Conservation (phyloP, 2,113 vertebrate genomes). For the Tragelaphus scriptus region DNA sequence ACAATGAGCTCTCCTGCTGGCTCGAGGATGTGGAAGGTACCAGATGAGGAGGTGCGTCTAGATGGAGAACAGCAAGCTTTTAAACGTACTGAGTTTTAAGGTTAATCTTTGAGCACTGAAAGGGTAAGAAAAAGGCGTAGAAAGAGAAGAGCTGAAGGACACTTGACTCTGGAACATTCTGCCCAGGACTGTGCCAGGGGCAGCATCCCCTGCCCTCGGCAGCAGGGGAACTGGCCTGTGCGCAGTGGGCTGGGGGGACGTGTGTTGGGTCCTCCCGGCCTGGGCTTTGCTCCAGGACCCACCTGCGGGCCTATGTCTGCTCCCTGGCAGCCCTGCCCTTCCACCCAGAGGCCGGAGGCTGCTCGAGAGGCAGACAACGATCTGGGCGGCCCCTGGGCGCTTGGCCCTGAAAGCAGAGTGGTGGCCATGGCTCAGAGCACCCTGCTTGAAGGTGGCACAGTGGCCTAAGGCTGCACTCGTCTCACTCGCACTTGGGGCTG, state of each 20-base stretch:
- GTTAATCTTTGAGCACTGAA: not conserved
- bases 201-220: not conserved
- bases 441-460: not conserved
- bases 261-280: not conserved
- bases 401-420: not conserved
- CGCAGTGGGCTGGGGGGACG: rapidly evolving
- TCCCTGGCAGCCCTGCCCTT: rapidly evolving
- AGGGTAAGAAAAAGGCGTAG: not conserved
- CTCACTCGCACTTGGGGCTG: rapidly evolving
- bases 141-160: not conserved
- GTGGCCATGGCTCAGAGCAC: rapidly evolving
- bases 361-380: rapidly evolving
- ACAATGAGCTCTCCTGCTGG: rapidly evolving
- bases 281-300: not conserved
- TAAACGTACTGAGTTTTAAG: not conserved
- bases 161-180: not conserved
- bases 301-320: not conserved
- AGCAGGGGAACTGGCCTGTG: rapidly evolving
- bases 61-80: not conserved
- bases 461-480: not conserved
- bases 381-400: not conserved
- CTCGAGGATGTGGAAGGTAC: not conserved
- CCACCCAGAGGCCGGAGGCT: rapidly evolving
- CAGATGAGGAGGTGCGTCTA: not conserved
- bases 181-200: not conserved